Evolutionary conservation across 1,140 invertebrate species (phyloP).

Genomic region (Drosophila burlai): DNA sequence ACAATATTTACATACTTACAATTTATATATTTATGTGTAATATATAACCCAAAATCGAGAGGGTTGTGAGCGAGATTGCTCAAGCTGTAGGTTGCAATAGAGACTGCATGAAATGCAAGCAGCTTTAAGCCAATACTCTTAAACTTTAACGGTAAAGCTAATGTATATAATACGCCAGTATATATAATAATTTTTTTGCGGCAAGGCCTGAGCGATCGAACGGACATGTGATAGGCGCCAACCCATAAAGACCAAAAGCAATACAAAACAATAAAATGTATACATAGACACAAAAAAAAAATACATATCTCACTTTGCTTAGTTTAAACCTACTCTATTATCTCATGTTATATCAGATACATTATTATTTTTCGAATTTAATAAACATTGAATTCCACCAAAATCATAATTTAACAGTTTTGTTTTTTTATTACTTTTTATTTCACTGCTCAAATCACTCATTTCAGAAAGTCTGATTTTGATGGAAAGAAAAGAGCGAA

Average conservation of each 20-base stretch:
- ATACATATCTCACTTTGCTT: conserved; percentile 38
- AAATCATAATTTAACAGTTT: conserved; percentile 6
- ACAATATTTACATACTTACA: conserved; percentile 28
- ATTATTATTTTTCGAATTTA: conserved; percentile 46
- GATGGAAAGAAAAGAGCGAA: not conserved
- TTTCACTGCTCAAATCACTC: conserved; percentile 15
- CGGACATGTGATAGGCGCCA: conserved; percentile 43
- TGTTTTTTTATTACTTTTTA: not conserved
- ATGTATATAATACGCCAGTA: conserved; percentile 47
- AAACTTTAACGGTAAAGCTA: conserved; percentile 36
- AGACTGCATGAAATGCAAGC: conserved; percentile 46
- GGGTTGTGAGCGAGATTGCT: conserved; percentile 55
- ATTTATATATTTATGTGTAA: conserved; percentile 27
- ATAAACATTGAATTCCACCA: conserved; percentile 33
- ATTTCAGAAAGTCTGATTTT: conserved; percentile 42
- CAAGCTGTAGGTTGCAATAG: conserved; percentile 39
- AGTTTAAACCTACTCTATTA: conserved; percentile 5
- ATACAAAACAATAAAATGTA: conserved; percentile 30
- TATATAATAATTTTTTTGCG: conserved; percentile 22
- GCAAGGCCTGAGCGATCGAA: conserved; percentile 28
- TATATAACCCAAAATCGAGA: conserved; percentile 20
- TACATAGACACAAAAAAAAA: conserved; percentile 6
- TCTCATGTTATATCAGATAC: conserved; percentile 19
- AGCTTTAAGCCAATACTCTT: conserved; percentile 51
- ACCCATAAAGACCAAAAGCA: conserved; percentile 53